These are phyloP conservation scores for Pheucticus melanocephalus DNA, from an alignment of 2,113 vertebrate species.

Conservation along the genomic window DNA sequence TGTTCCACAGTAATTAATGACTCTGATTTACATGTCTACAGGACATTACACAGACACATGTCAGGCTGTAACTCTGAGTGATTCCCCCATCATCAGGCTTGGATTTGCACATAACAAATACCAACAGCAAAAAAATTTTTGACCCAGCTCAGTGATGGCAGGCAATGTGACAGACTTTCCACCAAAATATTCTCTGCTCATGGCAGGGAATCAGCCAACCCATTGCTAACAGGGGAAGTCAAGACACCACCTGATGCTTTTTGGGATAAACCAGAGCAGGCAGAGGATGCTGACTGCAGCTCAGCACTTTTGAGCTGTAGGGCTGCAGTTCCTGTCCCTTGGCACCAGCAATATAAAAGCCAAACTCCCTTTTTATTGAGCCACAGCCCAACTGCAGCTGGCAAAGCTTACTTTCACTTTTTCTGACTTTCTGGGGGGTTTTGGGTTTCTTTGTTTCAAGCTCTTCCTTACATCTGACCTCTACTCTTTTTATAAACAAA, in stretches of 20 bases:
- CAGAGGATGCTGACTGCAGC: not conserved
- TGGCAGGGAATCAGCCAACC: not conserved
- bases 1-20: not conserved
- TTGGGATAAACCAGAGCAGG: not conserved
- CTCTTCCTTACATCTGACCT: not conserved
- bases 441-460: not conserved
- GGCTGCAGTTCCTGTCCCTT: not conserved
- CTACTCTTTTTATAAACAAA: not conserved
- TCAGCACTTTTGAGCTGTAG: fast-evolving
- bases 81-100: not conserved
- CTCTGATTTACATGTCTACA: not conserved
- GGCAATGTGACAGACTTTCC: not conserved
- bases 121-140: not conserved
- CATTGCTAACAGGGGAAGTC: not conserved
- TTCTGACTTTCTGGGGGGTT: fast-evolving
- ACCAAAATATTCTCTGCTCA: not conserved
- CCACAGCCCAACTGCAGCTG: not conserved
- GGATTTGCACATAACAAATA: not conserved
- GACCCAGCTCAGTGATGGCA: not conserved
- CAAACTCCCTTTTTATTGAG: not conserved
- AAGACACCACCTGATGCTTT: not conserved
- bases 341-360: not conserved
- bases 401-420: not conserved
- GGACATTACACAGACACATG: not conserved
- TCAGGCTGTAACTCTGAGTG: not conserved